Conservation (phyloP, 2,113 vertebrate species). For the Parus major region DNA sequence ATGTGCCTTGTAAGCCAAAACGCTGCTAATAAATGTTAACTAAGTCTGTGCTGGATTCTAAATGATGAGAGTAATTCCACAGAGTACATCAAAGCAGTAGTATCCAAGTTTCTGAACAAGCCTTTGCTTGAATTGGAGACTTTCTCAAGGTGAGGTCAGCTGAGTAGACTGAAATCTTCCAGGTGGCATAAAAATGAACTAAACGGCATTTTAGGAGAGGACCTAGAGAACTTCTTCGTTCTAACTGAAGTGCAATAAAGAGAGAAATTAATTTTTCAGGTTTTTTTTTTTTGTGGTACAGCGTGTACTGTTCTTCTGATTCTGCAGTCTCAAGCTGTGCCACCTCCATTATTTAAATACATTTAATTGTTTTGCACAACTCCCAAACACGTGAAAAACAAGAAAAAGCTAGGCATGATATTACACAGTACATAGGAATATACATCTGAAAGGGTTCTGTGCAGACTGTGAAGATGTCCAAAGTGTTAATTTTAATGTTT, state of each 20-base stretch:
- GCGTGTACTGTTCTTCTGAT: not conserved
- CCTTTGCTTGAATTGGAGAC: not conserved
- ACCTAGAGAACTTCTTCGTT: not conserved
- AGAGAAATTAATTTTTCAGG: not conserved
- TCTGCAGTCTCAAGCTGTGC: not conserved
- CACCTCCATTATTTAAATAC: not conserved
- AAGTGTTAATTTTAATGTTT: not conserved
- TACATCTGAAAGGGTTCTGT: not conserved
- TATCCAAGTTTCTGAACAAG: not conserved
- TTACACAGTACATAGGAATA: not conserved
- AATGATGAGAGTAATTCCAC: not conserved
- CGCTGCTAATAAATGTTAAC: not conserved
- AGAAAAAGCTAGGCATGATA: not conserved
- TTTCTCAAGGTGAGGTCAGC: not conserved
- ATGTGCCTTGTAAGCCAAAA: not conserved
- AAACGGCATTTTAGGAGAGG: not conserved
- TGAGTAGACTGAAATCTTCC: not conserved
- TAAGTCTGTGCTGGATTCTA: not conserved
- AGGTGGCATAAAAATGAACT: not conserved
- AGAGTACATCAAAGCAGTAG: not conserved
- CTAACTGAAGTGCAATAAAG: not conserved
- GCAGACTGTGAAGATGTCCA: not conserved
- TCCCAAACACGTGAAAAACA: not conserved
- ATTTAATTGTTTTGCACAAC: not conserved
- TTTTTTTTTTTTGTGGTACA: not conserved